These are phyloP conservation scores for Synanthedon tipuliformis DNA, from an alignment of 2,888 invertebrate genomes.

Conservation along the genomic window DNA sequence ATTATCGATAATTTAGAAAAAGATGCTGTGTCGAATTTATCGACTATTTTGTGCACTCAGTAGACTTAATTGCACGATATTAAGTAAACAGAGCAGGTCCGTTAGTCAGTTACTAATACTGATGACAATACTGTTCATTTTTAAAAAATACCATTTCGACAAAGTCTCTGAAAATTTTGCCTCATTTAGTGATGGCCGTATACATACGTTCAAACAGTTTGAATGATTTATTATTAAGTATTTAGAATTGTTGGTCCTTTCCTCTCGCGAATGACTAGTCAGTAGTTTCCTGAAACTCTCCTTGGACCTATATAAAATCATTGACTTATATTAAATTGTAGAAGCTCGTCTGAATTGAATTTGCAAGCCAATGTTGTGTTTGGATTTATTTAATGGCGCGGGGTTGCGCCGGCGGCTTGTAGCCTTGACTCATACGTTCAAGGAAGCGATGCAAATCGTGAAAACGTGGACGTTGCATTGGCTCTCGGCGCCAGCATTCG, in stretches of 20 bases:
- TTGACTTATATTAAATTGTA: no score
- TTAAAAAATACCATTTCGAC: constrained; percentile 9
- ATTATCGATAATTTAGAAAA: constrained; percentile 10
- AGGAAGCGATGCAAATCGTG: constrained; percentile 89
- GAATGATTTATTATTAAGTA: no score
- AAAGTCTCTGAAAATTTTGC: no score
- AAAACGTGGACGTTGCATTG: constrained; percentile 85
- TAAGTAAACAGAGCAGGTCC: constrained; percentile 19
- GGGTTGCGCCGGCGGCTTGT: constrained; percentile 54
- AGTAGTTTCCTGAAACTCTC: no score
- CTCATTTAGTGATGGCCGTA: no score
- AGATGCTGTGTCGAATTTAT: constrained; percentile 20
- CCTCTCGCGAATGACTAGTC: no score
- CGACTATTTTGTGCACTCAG: constrained; percentile 20
- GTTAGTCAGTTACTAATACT: constrained; percentile 27
- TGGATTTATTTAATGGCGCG: not conserved
- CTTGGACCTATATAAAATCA: no score
- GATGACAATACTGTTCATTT: constrained; percentile 36
- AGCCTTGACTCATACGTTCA: constrained; percentile 79
- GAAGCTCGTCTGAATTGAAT: no score
- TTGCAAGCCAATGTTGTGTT: no score
- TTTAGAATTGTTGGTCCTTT: no score
- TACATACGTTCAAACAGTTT: no score
- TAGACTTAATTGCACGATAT: constrained; percentile 16
- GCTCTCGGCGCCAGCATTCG: constrained; percentile 90